Conservation (phyloP, 2,797 vertebrate species). For the Pogoniulus pusillus region DNA sequence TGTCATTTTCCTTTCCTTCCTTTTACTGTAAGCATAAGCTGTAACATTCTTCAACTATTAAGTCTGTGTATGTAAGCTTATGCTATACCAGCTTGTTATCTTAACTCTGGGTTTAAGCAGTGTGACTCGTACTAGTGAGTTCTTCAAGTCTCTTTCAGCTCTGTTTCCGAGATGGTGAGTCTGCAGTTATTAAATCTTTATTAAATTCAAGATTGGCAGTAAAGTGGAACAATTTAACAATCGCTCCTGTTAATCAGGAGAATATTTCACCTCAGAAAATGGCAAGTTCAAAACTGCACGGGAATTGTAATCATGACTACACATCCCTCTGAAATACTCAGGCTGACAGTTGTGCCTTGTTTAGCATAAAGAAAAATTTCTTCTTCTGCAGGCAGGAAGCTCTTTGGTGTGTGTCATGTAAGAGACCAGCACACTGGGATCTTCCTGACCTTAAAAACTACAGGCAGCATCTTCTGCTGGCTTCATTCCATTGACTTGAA, state of each 20-base stretch:
- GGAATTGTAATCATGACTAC: neutral
- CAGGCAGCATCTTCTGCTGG: neutral
- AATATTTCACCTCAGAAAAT: neutral
- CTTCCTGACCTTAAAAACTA: neutral
- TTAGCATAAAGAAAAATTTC: neutral
- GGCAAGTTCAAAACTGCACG: neutral
- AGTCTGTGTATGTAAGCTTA: neutral
- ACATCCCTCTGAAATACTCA: neutral
- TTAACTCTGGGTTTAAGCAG: neutral
- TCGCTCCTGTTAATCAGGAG: neutral
- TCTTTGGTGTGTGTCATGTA: neutral
- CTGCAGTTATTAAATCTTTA: neutral
- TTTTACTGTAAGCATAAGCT: neutral
- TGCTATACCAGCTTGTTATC: neutral
- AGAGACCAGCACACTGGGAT: neutral
- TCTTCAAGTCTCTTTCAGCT: neutral
- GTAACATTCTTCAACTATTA: neutral
- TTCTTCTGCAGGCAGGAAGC: neutral
- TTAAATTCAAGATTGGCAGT: neutral
- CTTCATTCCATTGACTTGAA: neutral
- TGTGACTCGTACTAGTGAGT: neutral
- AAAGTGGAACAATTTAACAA: neutral
- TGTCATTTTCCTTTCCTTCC: neutral
- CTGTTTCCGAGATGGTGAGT: neutral
- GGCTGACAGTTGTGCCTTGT: neutral